phyloP scores from a whole-genome alignment of 2,113 vertebrate species.

The Bubo bubo region DNA sequence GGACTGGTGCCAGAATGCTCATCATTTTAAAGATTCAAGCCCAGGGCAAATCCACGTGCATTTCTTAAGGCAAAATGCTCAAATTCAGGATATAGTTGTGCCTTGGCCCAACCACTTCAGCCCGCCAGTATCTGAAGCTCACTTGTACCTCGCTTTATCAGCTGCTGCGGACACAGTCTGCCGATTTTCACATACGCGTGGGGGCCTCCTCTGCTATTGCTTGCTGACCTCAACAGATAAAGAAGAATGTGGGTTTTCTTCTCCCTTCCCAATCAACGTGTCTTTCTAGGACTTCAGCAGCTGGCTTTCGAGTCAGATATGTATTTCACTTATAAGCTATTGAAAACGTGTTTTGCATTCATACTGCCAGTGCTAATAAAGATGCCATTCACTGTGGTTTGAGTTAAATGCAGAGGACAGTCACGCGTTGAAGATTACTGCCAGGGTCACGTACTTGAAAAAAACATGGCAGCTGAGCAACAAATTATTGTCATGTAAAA shows the following conservation, averaged over 20 bases:
- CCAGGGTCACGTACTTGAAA: background rate
- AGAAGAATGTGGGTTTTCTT: background rate
- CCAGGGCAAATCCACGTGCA: background rate
- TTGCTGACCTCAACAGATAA: background rate
- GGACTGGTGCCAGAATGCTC: background rate
- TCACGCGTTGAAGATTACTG: background rate
- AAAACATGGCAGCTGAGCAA: background rate
- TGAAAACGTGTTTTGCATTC: background rate
- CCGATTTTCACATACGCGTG: background rate
- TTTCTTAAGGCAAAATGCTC: background rate
- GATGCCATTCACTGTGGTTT: background rate
- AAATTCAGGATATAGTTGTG: background rate
- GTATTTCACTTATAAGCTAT: slow-evolving; percentile 39
- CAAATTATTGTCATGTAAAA: background rate
- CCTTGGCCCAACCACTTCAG: background rate
- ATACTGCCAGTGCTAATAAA: background rate
- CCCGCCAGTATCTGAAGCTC: background rate
- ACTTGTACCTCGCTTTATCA: background rate
- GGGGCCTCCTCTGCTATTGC: background rate
- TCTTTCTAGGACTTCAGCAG: background rate
- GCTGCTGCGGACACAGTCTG: background rate
- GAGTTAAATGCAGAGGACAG: background rate
- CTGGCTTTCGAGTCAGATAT: background rate
- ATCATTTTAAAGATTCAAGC: background rate
- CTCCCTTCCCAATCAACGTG: background rate